Conservation (phyloP, 2,797 vertebrate genomes). For the Coregonus suidteri region DNA sequence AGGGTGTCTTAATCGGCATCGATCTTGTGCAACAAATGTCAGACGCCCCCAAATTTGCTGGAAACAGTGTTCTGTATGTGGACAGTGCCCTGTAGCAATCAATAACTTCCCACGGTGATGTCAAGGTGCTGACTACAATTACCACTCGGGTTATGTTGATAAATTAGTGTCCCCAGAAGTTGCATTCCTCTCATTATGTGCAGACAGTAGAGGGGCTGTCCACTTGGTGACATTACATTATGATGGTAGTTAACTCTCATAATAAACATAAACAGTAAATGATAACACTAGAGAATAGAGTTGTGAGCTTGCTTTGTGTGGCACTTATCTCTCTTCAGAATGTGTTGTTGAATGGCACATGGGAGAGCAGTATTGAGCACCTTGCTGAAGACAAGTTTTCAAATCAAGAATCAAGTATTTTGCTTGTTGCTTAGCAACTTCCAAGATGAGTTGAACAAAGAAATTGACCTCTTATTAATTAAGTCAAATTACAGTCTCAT, state of each 20-base stretch:
- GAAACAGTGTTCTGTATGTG: conserved; percentile 24
- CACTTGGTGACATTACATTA: conserved; percentile 52
- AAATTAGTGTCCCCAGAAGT: conserved; percentile 65
- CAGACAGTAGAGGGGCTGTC: conserved; percentile 50
- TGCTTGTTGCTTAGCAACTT: conserved; percentile 75
- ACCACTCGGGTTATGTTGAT: conserved; percentile 62
- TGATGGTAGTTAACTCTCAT: conserved; percentile 8
- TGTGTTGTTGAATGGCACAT: conserved; percentile 6
- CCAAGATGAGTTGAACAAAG: conserved; percentile 63
- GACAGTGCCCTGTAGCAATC: conserved; percentile 51
- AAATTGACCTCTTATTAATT: conserved; percentile 71
- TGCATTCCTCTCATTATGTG: conserved; percentile 59
- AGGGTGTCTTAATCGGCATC: conserved; percentile 20
- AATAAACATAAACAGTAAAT: background rate
- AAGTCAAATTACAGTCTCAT: conserved; percentile 9
- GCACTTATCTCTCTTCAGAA: background rate
- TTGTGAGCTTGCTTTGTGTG: background rate
- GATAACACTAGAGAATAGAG: conserved; percentile 31
- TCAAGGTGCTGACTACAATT: conserved; percentile 71
- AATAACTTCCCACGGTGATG: conserved; percentile 52
- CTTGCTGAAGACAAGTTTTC: conserved; percentile 50
- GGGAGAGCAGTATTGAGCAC: background rate
- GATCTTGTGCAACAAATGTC: background rate
- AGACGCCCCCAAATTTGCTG: conserved; percentile 6
- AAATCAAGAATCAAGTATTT: conserved; percentile 66